Base-by-base conservation (phyloP, 2,797 vertebrate species). In the Myotis daubentonii region DNA sequence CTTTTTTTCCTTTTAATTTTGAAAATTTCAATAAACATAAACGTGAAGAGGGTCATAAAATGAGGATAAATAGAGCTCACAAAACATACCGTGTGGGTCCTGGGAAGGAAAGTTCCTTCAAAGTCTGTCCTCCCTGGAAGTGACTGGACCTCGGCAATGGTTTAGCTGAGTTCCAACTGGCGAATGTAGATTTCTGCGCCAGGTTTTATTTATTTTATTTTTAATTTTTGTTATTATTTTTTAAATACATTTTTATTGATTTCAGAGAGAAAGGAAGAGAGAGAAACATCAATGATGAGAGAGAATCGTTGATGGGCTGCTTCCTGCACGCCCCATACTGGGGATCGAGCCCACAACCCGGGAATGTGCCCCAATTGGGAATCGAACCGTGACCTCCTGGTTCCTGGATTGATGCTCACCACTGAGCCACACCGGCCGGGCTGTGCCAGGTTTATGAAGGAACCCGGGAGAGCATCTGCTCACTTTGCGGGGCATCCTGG, bases 401-500 rank as follows among this genome's bases (percentile, higher is more conserved):
- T 30, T 62, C 60, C 6, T 62, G 60, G 13, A 15, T 28, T 16
- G 60, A 15, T 0, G 2, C 60, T 16, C 60, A 15, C 13, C 60
- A 30, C 12, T 30, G 28, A 62, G 28, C 60, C 12, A 28, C 28
- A 6, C 60, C 13, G 13, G 60, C 28, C 25, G 22, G 57, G 28
- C 57, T 28, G 9, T 71, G 81, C 82, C 90, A 85, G 71, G 74
- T 55, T 89, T 47, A 80, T 23, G 62, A 12, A 81, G 80, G 78
- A 92, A 53, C 53, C 17, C 17, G 20, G 70, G 36, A 44, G n/a
- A 80, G 75, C 82, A 87, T 94, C 85, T 89, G 41, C 44, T 92
- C 60, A 7, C 55, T 95, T 71, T 78, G 87, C 94, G 75, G 20
- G 89, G 87, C 71, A 72, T 66, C 65, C 89, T 86, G 71, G 51